phyloP scores from a whole-genome alignment of 2,113 vertebrate species.

The Mobula birostris region DNA sequence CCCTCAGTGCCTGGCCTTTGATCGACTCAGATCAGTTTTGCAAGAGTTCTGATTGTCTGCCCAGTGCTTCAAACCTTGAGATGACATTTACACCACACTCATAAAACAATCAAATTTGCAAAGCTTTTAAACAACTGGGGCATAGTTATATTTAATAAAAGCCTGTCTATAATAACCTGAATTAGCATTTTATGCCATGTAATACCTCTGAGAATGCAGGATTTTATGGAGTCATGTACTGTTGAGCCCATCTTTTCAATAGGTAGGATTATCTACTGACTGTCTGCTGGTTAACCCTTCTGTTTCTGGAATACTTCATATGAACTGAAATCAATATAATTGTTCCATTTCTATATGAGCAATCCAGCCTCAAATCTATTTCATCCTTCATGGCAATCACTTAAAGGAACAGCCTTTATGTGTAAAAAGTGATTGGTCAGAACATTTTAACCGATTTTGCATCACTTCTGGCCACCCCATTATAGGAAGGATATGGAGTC shows the following conservation, averaged over 20 bases:
- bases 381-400: neutral
- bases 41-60: conserved; percentile 61
- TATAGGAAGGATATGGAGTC: too few relatives aligned
- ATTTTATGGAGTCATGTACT: conserved; percentile 61
- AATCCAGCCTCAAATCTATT: neutral
- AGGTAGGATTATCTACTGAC: conserved; percentile 76
- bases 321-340: neutral
- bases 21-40: conserved; percentile 79
- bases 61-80: conserved; percentile 79
- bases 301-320: conserved; percentile 46
- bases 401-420: neutral
- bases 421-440: neutral
- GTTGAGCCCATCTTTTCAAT: conserved; percentile 77
- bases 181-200: conserved; percentile 90
- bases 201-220: conserved; percentile 79
- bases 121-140: conserved; percentile 80
- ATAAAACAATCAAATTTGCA: conserved; percentile 91
- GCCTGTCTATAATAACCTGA: conserved; percentile 87
- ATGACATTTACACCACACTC: conserved; percentile 98
- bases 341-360: neutral
- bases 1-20: conserved; percentile 93
- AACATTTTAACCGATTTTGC: neutral
- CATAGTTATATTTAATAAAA: conserved; percentile 99
- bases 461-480: too few relatives aligned
- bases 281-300: conserved; percentile 73